Conservation (phyloP, 1,140 invertebrate species). For the Semibalanus balanoides region DNA sequence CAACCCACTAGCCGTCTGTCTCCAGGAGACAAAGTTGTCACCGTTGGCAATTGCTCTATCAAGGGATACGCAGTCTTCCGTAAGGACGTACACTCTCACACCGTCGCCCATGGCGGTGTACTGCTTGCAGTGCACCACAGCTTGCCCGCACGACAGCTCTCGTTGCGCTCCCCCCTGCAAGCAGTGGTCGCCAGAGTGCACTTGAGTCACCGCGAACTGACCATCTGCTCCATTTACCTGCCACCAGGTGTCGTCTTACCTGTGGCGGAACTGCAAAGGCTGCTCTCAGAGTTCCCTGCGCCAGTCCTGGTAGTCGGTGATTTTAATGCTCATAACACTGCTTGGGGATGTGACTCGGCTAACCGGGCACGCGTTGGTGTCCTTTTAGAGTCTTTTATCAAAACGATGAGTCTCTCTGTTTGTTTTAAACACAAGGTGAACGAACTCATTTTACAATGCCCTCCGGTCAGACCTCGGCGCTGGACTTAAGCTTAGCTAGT, state of each 20-base stretch:
- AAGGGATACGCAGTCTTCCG: not conserved
- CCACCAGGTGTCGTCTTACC: not conserved
- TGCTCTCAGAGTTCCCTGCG: not conserved
- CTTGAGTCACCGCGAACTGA: not conserved
- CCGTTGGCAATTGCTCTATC: not conserved
- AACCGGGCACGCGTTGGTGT: too few species aligned
- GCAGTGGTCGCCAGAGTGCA: not conserved
- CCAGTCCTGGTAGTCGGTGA: not conserved
- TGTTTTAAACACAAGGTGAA: not conserved
- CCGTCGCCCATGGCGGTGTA: not conserved
- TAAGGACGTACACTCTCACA: not conserved
- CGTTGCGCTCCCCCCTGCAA: not conserved
- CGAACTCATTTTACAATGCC: not conserved
- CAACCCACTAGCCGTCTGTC: not conserved
- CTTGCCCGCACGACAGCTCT: not conserved
- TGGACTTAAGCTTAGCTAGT: not conserved
- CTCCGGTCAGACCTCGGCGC: not conserved
- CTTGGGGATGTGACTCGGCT: not conserved
- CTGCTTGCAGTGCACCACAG: not conserved
- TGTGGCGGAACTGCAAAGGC: not conserved
- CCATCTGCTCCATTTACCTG: not conserved
- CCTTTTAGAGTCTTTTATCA: too few species aligned
- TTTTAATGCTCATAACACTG: not conserved
- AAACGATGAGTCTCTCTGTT: not conserved
- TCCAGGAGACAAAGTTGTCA: not conserved